A percentile compares a stretch with the other conserved stretches of the same genome.
Evolutionary conservation across 2,888 invertebrate genomes (phyloP).

Genomic region (Cephus runcator): DNA sequence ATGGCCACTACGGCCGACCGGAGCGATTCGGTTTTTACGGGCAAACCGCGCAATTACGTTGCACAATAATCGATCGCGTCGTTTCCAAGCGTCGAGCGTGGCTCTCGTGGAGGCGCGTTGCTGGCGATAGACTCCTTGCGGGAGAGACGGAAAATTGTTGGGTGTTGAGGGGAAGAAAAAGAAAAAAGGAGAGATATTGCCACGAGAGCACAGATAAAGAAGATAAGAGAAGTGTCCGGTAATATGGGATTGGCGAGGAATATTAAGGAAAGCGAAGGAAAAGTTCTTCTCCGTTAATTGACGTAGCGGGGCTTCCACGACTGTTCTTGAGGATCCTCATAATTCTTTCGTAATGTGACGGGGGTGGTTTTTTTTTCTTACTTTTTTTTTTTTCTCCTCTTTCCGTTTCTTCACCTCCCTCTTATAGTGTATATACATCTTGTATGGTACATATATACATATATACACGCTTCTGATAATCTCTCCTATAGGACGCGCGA

Average conservation of each 20-base stretch:
- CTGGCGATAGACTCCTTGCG: neutral
- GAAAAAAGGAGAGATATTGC: neutral
- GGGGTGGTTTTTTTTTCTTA: slow-evolving; percentile 21
- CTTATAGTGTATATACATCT: neutral
- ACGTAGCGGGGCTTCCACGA: slow-evolving; percentile 47
- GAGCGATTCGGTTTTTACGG: slow-evolving; percentile 47
- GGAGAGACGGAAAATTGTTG: slow-evolving; percentile 6
- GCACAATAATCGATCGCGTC: slow-evolving; percentile 39
- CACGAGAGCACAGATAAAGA: neutral
- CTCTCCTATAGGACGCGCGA: slow-evolving; percentile 9
- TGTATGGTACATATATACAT: neutral
- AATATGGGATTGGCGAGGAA: slow-evolving; percentile 1
- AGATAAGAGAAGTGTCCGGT: neutral
- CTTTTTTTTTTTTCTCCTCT: slow-evolving; percentile 24
- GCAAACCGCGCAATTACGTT: slow-evolving; percentile 50
- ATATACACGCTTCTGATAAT: neutral
- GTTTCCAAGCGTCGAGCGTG: slow-evolving; percentile 12
- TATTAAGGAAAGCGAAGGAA: slow-evolving; percentile 25
- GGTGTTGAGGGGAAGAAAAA: slow-evolving; percentile 5
- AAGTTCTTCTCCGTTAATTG: slow-evolving; percentile 52
- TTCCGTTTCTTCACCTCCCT: slow-evolving; percentile 48
- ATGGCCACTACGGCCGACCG: slow-evolving; percentile 18
- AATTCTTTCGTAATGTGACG: slow-evolving; percentile 63
- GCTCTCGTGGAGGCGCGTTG: neutral
- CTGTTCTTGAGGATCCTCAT: slow-evolving; percentile 42